Percentiles rank a stretch among this genome's conserved stretches.
These are phyloP conservation scores for Loriculus beryllinus DNA, from an alignment of 2,797 vertebrate genomes.

Conservation along the genomic window DNA sequence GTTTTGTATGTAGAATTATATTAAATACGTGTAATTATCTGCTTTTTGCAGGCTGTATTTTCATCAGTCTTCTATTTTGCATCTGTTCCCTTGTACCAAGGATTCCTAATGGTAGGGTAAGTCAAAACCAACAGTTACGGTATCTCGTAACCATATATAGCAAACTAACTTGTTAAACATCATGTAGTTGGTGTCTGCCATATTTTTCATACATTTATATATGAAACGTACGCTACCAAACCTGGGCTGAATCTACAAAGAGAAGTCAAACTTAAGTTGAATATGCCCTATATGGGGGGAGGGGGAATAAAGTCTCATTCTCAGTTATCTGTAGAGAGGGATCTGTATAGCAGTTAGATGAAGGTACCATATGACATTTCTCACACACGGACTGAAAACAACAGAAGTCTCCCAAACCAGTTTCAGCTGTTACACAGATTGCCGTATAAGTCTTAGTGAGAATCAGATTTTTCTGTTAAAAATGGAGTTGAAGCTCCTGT, in stretches of 20 bases:
- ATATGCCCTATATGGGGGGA: neutral
- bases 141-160: neutral
- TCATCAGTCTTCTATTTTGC: constrained; percentile 98
- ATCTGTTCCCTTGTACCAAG: constrained; percentile 97
- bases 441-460: neutral
- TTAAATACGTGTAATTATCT: neutral
- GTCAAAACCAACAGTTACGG: constrained; percentile 22
- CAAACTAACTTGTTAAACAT: neutral
- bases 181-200: neutral
- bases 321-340: neutral
- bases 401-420: neutral
- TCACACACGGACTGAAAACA: rapidly evolving
- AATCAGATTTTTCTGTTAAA: neutral
- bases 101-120: constrained; percentile 99
- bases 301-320: neutral
- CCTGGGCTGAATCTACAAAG: neutral
- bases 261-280: neutral
- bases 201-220: neutral
- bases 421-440: neutral
- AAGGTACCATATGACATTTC: neutral
- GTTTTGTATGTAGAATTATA: neutral
- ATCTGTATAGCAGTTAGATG: neutral
- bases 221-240: neutral
- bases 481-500: neutral
- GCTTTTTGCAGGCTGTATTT: constrained; percentile 88